These are phyloP conservation scores for Phania funesta DNA, from an alignment of 2,888 invertebrate genomes.

Conservation along the genomic window DNA sequence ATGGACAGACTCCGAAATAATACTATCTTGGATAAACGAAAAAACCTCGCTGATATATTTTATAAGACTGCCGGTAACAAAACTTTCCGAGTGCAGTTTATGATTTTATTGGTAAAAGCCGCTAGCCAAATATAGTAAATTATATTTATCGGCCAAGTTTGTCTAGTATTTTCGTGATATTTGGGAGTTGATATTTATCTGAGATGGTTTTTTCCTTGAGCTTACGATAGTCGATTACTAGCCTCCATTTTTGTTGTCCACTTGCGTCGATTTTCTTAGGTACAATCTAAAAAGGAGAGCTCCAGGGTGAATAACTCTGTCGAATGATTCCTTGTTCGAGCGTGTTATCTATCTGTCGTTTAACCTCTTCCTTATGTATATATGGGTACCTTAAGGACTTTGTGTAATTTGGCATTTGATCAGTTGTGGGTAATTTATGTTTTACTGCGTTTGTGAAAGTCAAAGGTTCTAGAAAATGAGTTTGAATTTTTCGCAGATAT, in stretches of 20 bases:
- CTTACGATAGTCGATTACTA: not conserved
- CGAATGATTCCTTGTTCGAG: not conserved
- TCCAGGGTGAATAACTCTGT: not conserved
- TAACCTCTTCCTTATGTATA: not conserved
- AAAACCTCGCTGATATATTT: no score
- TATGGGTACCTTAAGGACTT: not conserved
- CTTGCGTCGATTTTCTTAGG: not conserved
- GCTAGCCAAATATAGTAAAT: not conserved
- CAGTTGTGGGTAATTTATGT: not conserved
- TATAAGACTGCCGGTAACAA: no score
- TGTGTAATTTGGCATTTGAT: not conserved
- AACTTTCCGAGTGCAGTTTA: no score
- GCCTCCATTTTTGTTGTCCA: not conserved
- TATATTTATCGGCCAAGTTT: not conserved
- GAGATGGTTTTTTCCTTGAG: not conserved
- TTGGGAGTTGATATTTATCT: not conserved
- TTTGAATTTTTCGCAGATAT: not conserved
- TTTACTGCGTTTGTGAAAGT: not conserved
- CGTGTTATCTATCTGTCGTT: not conserved
- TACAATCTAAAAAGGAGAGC: not conserved
- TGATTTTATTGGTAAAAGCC: not conserved
- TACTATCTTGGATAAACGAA: no score
- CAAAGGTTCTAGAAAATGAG: not conserved
- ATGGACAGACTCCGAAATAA: no score
- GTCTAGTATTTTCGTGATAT: not conserved